These are phyloP conservation scores for Seriola quinqueradiata DNA, from an alignment of 2,113 vertebrate genomes.

Conservation along the genomic window DNA sequence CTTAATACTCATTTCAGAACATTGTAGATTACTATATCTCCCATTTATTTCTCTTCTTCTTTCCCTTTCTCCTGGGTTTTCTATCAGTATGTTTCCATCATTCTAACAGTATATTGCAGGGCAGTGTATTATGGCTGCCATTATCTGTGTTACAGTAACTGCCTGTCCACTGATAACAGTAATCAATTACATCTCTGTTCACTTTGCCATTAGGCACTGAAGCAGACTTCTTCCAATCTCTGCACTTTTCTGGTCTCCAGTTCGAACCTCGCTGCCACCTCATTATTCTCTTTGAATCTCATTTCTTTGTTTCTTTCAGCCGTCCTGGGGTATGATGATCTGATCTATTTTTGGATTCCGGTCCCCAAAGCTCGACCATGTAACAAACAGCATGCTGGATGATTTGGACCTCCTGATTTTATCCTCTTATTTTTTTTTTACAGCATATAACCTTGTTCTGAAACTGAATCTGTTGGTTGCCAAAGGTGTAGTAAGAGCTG, in stretches of 20 bases:
- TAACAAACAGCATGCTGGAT: constrained; percentile 18
- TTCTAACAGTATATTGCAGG: constrained; percentile 49
- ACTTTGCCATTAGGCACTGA: constrained; percentile 44
- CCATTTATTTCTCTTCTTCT: constrained; percentile 31
- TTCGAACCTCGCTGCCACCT: constrained; percentile 17
- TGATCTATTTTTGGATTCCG: constrained; percentile 39
- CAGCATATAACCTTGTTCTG: not conserved
- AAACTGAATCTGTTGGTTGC: constrained; percentile 3
- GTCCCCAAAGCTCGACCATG: constrained; percentile 3
- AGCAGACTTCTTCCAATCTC: constrained; percentile 44
- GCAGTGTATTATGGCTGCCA: constrained; percentile 60
- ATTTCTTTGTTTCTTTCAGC: constrained; percentile 29
- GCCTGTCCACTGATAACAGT: constrained; percentile 73
- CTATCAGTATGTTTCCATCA: constrained; percentile 58
- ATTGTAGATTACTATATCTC: constrained; percentile 17
- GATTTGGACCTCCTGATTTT: constrained; percentile 17
- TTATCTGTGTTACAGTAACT: constrained; percentile 77
- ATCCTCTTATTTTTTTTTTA: not conserved
- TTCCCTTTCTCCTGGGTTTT: constrained; percentile 14
- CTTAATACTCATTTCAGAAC: constrained; percentile 51
- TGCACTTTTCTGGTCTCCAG: constrained; percentile 32
- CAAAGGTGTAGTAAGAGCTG: not conserved
- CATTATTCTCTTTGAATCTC: constrained; percentile 40
- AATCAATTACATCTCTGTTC: constrained; percentile 75
- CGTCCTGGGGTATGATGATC: constrained; percentile 13